phyloP scores from a whole-genome alignment of 2,797 vertebrate species.

The Pipistrellus pygmaeus region DNA sequence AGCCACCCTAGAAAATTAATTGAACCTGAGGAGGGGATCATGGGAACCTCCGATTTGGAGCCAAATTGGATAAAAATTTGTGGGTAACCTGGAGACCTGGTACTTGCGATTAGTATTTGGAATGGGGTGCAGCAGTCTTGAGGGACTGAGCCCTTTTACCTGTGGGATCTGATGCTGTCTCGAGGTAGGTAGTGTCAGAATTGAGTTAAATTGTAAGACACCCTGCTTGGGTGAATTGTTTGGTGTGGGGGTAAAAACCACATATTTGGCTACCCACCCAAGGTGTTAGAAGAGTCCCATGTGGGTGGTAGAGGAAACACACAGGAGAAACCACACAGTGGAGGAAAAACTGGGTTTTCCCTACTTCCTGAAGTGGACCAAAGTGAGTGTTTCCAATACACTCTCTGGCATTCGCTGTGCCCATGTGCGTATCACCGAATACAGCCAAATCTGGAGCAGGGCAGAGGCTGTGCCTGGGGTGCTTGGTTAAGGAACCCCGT shows the following conservation, averaged over 20 bases:
- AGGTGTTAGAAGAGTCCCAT: not conserved
- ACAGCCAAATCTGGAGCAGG: not conserved
- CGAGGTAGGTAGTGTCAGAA: not conserved
- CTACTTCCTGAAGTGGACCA: no score
- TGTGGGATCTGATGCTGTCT: not conserved
- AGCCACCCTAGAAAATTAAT: not conserved
- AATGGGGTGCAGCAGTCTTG: not conserved
- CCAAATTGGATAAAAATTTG: not conserved
- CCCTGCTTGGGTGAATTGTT: not conserved
- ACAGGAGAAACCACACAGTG: not conserved
- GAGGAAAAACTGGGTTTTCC: not conserved
- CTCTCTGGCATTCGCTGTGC: accelerated
- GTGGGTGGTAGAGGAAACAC: not conserved
- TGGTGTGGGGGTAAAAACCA: not conserved
- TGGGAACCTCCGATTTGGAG: not conserved
- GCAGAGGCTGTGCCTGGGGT: not conserved
- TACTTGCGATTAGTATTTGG: not conserved
- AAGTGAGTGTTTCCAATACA: not conserved
- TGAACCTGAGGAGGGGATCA: not conserved
- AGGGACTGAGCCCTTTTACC: not conserved
- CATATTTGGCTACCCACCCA: not conserved
- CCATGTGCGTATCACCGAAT: accelerated
- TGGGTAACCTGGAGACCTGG: not conserved
- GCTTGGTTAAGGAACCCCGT: not conserved
- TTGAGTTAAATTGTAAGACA: not conserved